phyloP scores from a whole-genome alignment of 1,140 invertebrate genomes.

The Rhopalosiphum maidis region DNA sequence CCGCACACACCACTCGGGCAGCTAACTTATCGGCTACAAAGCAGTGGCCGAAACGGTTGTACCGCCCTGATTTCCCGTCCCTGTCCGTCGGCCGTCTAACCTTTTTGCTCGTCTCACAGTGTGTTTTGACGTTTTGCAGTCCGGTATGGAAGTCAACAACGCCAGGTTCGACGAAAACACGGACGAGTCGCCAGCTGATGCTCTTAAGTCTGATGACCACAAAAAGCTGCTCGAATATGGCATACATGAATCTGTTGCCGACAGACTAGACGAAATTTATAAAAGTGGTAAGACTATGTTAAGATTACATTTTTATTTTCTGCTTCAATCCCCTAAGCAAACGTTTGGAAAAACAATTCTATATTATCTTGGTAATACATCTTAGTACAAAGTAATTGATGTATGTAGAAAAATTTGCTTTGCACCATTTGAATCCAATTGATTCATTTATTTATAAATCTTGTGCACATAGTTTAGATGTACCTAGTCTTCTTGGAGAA shows the following conservation, averaged over 20 bases:
- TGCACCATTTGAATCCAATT: neutral
- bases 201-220: constrained; percentile 76
- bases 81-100: neutral
- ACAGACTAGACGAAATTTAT: constrained; percentile 96
- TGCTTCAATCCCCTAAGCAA: too few relatives aligned
- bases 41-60: neutral
- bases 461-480: neutral
- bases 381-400: neutral
- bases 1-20: neutral
- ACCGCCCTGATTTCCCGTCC: too few relatives aligned
- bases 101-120: neutral
- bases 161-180: neutral
- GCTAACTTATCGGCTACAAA: neutral
- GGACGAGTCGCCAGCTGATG: neutral
- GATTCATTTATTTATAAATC: neutral
- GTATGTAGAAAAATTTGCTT: neutral
- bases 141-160: constrained; percentile 43
- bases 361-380: neutral
- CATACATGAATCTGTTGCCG: constrained; percentile 89
- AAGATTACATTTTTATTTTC: neutral
- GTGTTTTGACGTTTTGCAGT: constrained; percentile 27
- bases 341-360: neutral
- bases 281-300: constrained; percentile 74
- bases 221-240: constrained; percentile 90
- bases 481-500: neutral